Conservation (phyloP, 1,140 invertebrate species). For the Carposina sasakii region DNA sequence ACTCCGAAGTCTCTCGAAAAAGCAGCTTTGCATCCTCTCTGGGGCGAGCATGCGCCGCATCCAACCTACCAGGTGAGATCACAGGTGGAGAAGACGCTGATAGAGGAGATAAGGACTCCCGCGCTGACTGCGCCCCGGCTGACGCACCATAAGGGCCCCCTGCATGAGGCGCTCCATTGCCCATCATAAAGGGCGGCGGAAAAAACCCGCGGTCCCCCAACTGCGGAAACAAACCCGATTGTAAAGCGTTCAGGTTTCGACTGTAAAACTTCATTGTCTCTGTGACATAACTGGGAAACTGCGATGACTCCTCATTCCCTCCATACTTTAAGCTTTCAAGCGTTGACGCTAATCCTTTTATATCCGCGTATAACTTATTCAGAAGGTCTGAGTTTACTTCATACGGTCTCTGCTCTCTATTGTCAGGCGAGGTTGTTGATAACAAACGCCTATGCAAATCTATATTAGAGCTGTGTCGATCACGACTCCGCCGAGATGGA, state of each 20-base stretch:
- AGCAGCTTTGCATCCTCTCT: conserved; percentile 66
- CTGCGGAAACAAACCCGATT: conserved; percentile 55
- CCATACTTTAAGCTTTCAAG: conserved; percentile 64
- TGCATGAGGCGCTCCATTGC: conserved; percentile 41
- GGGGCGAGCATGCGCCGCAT: conserved; percentile 55
- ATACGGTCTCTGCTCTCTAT: conserved; percentile 73
- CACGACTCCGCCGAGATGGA: conserved; percentile 91
- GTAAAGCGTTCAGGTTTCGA: conserved; percentile 53
- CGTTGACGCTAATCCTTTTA: conserved; percentile 69
- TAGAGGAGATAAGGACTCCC: conserved; percentile 64
- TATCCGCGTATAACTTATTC: conserved; percentile 86
- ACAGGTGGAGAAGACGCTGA: conserved; percentile 69
- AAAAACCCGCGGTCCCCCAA: conserved; percentile 59
- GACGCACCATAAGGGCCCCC: conserved; percentile 50
- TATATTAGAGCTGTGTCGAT: conserved; percentile 92
- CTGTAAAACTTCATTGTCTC: conserved; percentile 72
- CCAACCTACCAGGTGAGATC: conserved; percentile 57
- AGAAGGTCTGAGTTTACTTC: conserved; percentile 86
- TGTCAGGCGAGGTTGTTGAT: conserved; percentile 79
- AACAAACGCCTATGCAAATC: conserved; percentile 90
- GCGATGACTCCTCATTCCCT: conserved; percentile 53
- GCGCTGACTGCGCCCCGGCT: conserved; percentile 53
- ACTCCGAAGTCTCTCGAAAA: conserved; percentile 69
- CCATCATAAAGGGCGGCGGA: conserved; percentile 59
- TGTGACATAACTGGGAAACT: conserved; percentile 60